Conservation (phyloP, 2,113 vertebrate species). For the Galbula dea region DNA sequence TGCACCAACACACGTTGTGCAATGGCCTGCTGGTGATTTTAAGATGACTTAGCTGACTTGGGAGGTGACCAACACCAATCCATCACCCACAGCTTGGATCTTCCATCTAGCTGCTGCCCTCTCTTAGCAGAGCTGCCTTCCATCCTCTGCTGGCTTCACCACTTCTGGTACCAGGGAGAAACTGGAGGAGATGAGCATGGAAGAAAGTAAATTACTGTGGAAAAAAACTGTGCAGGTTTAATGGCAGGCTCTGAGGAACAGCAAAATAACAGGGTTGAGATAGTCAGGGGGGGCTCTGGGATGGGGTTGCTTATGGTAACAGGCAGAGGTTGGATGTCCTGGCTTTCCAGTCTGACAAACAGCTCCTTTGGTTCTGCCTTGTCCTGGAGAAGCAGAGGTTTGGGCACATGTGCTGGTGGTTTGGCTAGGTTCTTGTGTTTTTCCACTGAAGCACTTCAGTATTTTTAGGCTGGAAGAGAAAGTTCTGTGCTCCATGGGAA, state of each 20-base stretch:
- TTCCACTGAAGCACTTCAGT: slow-evolving; percentile 16
- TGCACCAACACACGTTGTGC: background rate
- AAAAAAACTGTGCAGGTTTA: background rate
- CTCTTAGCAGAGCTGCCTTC: background rate
- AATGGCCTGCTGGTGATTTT: background rate
- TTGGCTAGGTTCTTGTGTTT: slow-evolving; percentile 32
- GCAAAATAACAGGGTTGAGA: background rate
- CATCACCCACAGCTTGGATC: background rate
- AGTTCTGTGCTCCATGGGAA: background rate
- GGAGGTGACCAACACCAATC: background rate
- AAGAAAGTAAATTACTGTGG: background rate
- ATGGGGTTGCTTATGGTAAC: background rate
- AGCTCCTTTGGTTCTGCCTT: background rate
- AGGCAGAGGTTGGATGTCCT: background rate
- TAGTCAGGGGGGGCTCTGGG: background rate
- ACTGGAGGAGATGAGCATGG: background rate
- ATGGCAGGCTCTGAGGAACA: background rate
- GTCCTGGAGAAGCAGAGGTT: background rate
- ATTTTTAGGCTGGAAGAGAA: slow-evolving; percentile 31
- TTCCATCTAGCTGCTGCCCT: background rate
- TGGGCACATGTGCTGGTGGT: slow-evolving; percentile 2
- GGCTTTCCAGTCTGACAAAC: background rate
- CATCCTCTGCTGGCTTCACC: background rate
- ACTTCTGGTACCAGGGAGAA: background rate
- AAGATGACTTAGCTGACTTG: background rate